These are phyloP conservation scores for Lacerta viridis DNA, from an alignment of 2,797 vertebrate species.

Conservation along the genomic window DNA sequence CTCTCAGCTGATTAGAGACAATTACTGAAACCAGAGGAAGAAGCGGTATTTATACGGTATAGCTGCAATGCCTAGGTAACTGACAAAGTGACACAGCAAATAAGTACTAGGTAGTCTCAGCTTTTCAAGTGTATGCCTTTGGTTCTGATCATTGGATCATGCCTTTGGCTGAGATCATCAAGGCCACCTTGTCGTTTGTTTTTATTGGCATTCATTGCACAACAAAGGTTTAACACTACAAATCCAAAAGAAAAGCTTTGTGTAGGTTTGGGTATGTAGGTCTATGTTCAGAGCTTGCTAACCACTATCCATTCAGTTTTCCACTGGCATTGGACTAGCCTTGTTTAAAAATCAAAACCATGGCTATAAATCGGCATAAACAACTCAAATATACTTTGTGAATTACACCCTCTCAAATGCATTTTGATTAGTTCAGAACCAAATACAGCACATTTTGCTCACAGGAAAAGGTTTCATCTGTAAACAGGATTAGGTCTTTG, in stretches of 20 bases:
- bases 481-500: not conserved
- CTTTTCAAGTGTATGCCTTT: not conserved
- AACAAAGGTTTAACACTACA: not conserved
- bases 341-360: slow-evolving; percentile 16
- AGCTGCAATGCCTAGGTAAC: not conserved
- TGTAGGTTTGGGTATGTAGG: not conserved
- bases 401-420: not conserved
- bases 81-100: not conserved
- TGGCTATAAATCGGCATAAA: not conserved
- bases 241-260: not conserved
- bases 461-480: not conserved
- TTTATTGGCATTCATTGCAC: not conserved
- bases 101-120: not conserved
- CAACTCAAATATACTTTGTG: not conserved
- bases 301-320: not conserved
- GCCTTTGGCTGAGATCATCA: not conserved
- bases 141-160: not conserved
- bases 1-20: not conserved
- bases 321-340: not conserved
- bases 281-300: not conserved
- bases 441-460: not conserved
- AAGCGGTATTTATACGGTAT: not conserved
- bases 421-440: slow-evolving; percentile 17
- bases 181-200: not conserved
- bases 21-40: not conserved